A percentile compares a stretch with the other conserved stretches of the same genome.
These are phyloP conservation scores for Vultur gryphus DNA, from an alignment of 2,797 vertebrate genomes.

Conservation along the genomic window DNA sequence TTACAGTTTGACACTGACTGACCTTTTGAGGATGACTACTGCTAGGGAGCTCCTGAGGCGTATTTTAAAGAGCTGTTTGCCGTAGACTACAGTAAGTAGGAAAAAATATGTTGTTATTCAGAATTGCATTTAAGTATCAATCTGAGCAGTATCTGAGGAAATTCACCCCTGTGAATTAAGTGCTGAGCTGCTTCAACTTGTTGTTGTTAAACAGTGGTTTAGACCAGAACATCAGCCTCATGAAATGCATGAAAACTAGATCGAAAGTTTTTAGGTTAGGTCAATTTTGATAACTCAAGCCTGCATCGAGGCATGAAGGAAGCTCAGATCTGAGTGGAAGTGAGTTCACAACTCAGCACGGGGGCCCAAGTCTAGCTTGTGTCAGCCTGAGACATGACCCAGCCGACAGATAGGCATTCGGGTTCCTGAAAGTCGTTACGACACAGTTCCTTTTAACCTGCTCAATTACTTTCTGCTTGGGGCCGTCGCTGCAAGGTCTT, in stretches of 20 bases:
- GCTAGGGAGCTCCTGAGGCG: neutral
- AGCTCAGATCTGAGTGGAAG: neutral
- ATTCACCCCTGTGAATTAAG: neutral
- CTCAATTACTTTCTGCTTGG: neutral
- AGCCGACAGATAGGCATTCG: fast-evolving
- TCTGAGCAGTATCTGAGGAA: neutral
- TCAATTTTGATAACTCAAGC: neutral
- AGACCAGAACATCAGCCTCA: neutral
- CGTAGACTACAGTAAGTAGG: neutral
- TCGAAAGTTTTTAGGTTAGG: neutral
- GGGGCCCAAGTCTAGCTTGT: neutral
- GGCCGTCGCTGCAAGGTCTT: neutral
- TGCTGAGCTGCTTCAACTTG: neutral
- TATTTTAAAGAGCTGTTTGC: slow-evolving; percentile 1
- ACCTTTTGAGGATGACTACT: slow-evolving; percentile 42
- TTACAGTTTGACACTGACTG: slow-evolving; percentile 37
- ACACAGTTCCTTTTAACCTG: neutral
- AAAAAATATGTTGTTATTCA: neutral
- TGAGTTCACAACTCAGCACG: fast-evolving
- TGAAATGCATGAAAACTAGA: neutral
- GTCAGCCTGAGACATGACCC: neutral
- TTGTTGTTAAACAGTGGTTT: neutral
- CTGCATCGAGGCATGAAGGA: neutral
- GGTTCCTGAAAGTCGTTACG: neutral
- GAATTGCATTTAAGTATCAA: neutral